Base-by-base conservation (phyloP, 2,888 invertebrate species). In the Drosophila putrida region DNA sequence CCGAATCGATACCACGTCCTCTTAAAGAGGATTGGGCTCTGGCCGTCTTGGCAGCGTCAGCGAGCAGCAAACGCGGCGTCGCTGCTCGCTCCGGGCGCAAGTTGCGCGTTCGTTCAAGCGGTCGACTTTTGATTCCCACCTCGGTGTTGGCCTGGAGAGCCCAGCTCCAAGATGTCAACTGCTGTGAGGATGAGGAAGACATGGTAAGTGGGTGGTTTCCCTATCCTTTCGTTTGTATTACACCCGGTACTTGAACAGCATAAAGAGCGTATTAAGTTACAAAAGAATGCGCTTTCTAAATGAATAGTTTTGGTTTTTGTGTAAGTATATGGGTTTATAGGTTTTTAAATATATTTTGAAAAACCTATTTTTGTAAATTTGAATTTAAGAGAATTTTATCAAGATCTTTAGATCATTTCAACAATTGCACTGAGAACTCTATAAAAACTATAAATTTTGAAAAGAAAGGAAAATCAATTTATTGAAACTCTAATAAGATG, bases 171-270 rank as follows among this genome's bases (percentile, higher is more conserved):
- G 79, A 90, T 80, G 87, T 90, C 54, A 88, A 91, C 76, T 91
- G 88, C 59, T 80, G 90, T 50, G 93, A 93, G 78, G 93, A 93
- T 83, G 93, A 93, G 84, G 93, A 93, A 89, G 93, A 93, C 71
- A 88, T 93, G 92, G 93, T 93, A 73, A 92, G 93, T 90, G 46
- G 38, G 47, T 28, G 28, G 6, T 8, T 41, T 20, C 9, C 13
- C 13, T 13, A 6, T 6, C 36, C 27, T 25, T 15, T 11, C 13
- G 25, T 20, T 27, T 27, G 39, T 47, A 49, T 38, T 70, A 33
- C 53, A 58, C 36, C 71, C 71, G 73, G 73, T 71, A 71, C 51
- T 54, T 47, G 47, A 69, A 63, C 63, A 63, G 68, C 76, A 72
- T 75, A 20, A 20, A 20, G 20, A 20, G 20, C 20, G 3, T 20